Base-by-base conservation (phyloP, 2,797 vertebrate genomes). In the Spinibarbus caldwelli region DNA sequence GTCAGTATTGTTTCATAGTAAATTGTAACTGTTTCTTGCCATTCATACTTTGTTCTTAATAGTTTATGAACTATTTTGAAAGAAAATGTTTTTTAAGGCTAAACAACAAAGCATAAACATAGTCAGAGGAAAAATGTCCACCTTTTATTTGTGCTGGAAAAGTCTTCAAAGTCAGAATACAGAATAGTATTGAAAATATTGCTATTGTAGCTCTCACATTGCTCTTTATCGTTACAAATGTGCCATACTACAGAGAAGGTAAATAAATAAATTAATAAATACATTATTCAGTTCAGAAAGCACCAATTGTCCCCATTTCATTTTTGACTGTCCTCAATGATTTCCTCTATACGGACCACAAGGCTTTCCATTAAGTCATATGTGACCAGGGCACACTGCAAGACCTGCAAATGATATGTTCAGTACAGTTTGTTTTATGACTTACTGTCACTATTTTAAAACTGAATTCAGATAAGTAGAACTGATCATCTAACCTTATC, bases 331-430 rank as follows among this genome's bases (percentile, higher is more conserved):
- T 95, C 94, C 91, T 96, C 96, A 82, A 95, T 93, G 84, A 99
- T 95, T 91, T 99, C 97, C 91, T 99, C 97, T 59, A 97, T 96
- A 82, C 97, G 96, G 85, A 95, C 93, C 45, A 97, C 95, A 83
- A 99, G 96, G 91, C 97, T 99, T 94, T 98, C 97, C 93, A 98
- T 99, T 91, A 99, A 94, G 95, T 99, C 98, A 92, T 98, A 98
- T 2, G 97, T 99, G 93, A 97, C 97, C 93, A 99, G 91, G 83
- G 97, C 97, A 0, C 97, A 98, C 91, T 97, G 95, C 83, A 99
- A 91, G 88, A 98, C 97, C 98, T 99, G 93, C 85, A 92, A 94
- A 2, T 54, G 14, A 85, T 43, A 86, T 15, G 80, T 41, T 90
- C 23, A 8, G 52, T 79, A n/a, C 23, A 59, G n/a, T 26, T 59